Conservation (phyloP, 2,888 invertebrate species). For the Drosophila siamana region DNA sequence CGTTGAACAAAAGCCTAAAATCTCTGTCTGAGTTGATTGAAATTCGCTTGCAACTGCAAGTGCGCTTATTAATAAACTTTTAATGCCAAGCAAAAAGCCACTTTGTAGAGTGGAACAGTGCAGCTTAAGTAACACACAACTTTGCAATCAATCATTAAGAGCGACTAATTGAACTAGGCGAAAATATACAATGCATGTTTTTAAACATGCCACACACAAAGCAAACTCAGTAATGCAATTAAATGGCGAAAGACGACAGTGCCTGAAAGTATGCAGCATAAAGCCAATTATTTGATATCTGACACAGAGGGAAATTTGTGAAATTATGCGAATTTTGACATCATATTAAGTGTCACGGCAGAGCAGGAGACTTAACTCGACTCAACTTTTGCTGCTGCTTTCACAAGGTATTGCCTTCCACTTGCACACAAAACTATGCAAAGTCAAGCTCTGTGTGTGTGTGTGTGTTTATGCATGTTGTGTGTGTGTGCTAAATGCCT, state of each 20-base stretch:
- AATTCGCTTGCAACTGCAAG: constrained; percentile 13
- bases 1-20: constrained; percentile 15
- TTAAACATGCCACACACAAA: constrained; percentile 23
- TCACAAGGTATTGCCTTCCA: constrained; percentile 30
- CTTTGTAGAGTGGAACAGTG: constrained; percentile 21
- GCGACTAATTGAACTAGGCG: constrained; percentile 46
- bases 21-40: constrained; percentile 4
- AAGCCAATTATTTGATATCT: constrained; percentile 57
- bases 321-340: constrained; percentile 53
- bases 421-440: constrained; percentile 55
- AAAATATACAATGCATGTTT: constrained; percentile 6
- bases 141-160: constrained; percentile 57
- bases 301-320: constrained; percentile 24
- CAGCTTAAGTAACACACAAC: constrained; percentile 14
- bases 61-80: constrained; percentile 61
- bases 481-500: constrained; percentile 62
- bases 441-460: constrained; percentile 51
- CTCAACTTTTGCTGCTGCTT: too few relatives aligned
- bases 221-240: constrained; percentile 56
- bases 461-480: too few relatives aligned
- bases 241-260: constrained; percentile 34
- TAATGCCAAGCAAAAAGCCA: constrained; percentile 28
- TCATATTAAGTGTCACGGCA: constrained; percentile 53
- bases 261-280: constrained; percentile 42
- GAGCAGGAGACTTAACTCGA: constrained; percentile 32